phyloP scores from a whole-genome alignment of 1,140 invertebrate species.

The Heterodera carotae region DNA sequence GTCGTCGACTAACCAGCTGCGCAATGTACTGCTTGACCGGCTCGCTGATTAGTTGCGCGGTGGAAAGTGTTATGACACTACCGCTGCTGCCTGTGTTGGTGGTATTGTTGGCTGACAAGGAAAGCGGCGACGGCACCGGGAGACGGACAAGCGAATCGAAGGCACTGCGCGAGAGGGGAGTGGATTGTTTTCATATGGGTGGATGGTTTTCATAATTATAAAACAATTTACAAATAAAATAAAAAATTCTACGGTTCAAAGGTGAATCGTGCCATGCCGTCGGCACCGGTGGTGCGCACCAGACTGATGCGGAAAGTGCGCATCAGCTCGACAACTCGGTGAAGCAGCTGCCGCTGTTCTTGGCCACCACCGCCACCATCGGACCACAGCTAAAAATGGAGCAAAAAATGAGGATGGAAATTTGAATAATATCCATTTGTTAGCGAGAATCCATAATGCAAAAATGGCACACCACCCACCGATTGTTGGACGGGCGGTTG shows the following conservation, averaged over 20 bases:
- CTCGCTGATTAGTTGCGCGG: background rate
- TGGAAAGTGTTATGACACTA: no score
- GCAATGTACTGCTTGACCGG: conserved; percentile 11
- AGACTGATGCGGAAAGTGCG: background rate
- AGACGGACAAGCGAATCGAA: background rate
- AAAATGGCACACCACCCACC: background rate
- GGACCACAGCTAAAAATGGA: background rate
- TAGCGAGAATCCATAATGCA: no score
- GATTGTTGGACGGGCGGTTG: conserved; percentile 5
- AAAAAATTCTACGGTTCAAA: conserved; percentile 7
- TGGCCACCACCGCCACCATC: background rate
- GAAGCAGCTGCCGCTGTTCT: background rate
- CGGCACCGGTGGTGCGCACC: background rate
- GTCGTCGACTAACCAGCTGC: background rate
- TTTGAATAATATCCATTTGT: background rate
- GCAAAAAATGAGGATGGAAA: background rate
- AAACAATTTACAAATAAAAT: no score
- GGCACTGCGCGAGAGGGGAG: background rate
- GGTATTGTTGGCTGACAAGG: background rate
- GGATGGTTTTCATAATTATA: no score
- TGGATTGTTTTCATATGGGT: background rate
- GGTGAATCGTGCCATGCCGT: background rate
- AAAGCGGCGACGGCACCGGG: background rate
- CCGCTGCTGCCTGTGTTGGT: no score
- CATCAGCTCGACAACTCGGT: conserved; percentile 8